Evolutionary conservation across 2,888 invertebrate species (phyloP).

Genomic region (Rotaria socialis): DNA sequence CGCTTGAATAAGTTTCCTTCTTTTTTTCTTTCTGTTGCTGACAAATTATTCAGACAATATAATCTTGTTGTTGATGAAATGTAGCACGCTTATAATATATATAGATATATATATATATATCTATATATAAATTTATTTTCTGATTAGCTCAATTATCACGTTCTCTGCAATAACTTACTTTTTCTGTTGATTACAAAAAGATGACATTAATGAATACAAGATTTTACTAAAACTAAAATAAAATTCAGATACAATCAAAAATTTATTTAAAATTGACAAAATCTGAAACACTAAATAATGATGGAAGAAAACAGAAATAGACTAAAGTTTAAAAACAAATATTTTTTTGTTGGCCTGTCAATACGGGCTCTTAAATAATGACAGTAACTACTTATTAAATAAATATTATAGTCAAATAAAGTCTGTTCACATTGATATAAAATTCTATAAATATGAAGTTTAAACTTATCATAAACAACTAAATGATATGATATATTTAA

Average conservation of each 20-base stretch:
- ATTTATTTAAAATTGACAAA: too few species aligned
- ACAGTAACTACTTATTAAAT: too few species aligned
- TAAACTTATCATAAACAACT: too few species aligned
- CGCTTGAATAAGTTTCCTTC: neutral
- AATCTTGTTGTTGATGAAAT: neutral
- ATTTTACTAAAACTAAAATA: too few species aligned
- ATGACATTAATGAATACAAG: neutral
- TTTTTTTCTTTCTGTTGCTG: neutral
- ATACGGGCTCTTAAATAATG: too few species aligned
- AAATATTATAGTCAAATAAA: too few species aligned
- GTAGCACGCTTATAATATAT: neutral
- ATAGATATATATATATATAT: neutral
- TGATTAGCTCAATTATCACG: neutral
- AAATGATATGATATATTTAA: too few species aligned
- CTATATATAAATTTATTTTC: neutral
- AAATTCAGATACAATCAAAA: too few species aligned
- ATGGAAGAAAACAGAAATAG: too few species aligned
- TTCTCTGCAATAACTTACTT: neutral
- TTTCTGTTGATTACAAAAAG: neutral
- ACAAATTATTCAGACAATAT: neutral
- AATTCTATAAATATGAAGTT: neutral
- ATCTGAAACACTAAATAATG: too few species aligned
- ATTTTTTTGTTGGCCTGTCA: too few species aligned
- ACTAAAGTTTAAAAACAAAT: too few species aligned
- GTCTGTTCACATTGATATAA: neutral